Conservation (phyloP, 2,113 vertebrate species). For the Mobula birostris region DNA sequence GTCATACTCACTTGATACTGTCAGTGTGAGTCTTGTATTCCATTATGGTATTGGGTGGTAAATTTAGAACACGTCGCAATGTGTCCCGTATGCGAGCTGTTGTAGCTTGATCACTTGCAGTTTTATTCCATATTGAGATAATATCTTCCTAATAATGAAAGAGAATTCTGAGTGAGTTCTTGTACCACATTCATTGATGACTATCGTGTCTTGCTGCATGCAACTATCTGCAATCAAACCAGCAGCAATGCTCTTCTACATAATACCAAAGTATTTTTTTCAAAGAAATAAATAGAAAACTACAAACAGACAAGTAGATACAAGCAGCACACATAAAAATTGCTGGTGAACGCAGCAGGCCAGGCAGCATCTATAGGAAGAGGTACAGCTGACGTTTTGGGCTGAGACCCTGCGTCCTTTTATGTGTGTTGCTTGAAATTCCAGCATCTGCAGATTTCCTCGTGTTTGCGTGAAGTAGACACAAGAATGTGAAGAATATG, state of each 20-base stretch:
- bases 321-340: no score
- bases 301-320: neutral
- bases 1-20: constrained; percentile 71
- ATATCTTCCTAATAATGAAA: constrained; percentile 61
- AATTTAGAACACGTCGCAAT: constrained; percentile 68
- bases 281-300: neutral
- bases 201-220: neutral
- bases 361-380: no score
- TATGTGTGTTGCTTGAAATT: no score
- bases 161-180: neutral
- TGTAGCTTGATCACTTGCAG: constrained; percentile 72
- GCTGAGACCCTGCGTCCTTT: no score
- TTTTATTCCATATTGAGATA: constrained; percentile 78
- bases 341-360: no score
- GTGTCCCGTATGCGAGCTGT: constrained; percentile 72
- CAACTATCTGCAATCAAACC: neutral
- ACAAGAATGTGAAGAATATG: no score
- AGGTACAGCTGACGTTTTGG: no score
- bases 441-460: no score
- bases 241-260: neutral
- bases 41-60: constrained; percentile 79
- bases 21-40: constrained; percentile 78
- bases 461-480: no score
- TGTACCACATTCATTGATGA: neutral
- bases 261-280: neutral